Conservation (phyloP, 92 coral and sea anemone genomes). For the Porites cylindrica region DNA sequence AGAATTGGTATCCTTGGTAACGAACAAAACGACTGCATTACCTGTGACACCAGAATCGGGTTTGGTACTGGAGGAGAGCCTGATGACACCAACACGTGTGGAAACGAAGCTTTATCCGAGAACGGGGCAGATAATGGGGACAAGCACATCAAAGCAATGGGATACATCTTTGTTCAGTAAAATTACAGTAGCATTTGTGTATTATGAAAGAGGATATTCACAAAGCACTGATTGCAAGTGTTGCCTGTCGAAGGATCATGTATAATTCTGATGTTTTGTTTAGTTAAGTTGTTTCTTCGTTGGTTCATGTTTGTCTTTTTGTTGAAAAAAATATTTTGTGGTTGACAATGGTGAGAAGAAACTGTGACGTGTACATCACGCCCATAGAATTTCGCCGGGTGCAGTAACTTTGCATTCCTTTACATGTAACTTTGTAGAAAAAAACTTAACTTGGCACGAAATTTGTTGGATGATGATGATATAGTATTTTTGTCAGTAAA, state of each 20-base stretch:
- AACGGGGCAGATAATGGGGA: constrained; percentile 5
- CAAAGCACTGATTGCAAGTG: not conserved
- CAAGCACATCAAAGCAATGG: not conserved
- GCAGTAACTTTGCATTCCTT: too few species aligned
- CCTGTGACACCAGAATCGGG: constrained; percentile 17
- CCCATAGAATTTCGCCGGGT: too few species aligned
- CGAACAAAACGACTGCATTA: not conserved
- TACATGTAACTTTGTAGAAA: too few species aligned
- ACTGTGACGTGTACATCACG: not conserved
- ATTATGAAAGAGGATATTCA: not conserved
- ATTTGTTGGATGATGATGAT: too few species aligned
- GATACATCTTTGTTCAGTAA: not conserved
- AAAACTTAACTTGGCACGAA: too few species aligned
- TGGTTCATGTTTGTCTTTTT: too few species aligned
- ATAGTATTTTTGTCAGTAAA: too few species aligned
- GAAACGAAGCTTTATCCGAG: not conserved
- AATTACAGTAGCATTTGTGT: not conserved
- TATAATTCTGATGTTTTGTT: too few species aligned
- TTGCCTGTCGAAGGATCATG: too few species aligned
- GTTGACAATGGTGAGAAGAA: too few species aligned
- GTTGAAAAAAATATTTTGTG: too few species aligned
- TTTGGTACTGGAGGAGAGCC: not conserved
- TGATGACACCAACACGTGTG: not conserved
- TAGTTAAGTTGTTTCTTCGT: too few species aligned
- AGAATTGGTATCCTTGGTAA: constrained; percentile 35